Conservation (phyloP, 2,797 vertebrate genomes). For the Xiphophorus birchmanni region DNA sequence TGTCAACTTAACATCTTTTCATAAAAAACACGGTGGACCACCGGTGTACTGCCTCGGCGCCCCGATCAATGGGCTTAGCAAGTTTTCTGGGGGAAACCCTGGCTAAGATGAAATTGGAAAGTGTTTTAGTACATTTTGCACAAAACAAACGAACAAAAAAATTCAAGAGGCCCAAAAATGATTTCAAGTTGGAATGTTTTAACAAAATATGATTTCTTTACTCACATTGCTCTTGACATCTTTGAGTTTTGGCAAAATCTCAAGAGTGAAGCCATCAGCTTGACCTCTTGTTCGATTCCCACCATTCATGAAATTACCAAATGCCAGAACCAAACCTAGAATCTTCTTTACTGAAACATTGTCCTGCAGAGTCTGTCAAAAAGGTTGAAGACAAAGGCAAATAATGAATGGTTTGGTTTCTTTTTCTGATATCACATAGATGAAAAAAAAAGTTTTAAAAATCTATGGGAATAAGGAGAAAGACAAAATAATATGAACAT, state of each 20-base stretch:
- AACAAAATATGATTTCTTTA: conserved; percentile 16
- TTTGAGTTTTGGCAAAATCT: conserved; percentile 96
- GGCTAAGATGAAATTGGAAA: background rate
- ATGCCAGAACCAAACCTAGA: conserved; percentile 91
- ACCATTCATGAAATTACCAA: conserved; percentile 99
- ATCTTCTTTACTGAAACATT: conserved; percentile 87
- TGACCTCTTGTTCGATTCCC: conserved; percentile 95
- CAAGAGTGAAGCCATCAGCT: conserved; percentile 93
- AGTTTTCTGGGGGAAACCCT: no score
- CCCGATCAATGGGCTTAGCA: no score
- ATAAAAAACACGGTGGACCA: no score
- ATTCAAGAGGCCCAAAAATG: background rate
- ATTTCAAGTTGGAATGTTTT: background rate
- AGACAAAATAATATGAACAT: background rate
- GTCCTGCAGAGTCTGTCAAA: conserved; percentile 83
- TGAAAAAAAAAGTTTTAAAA: background rate
- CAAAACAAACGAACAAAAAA: background rate
- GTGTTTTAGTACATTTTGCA: background rate
- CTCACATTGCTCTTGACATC: conserved; percentile 98
- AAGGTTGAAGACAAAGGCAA: background rate
- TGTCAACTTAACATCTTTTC: no score
- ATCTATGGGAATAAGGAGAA: background rate
- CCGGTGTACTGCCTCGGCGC: no score
- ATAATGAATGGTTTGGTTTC: background rate
- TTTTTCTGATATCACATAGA: background rate